A percentile compares a stretch with the other conserved stretches of the same genome.
phyloP scores from a whole-genome alignment of 2,797 vertebrate genomes.

The Platyrinchus mystaceus region DNA sequence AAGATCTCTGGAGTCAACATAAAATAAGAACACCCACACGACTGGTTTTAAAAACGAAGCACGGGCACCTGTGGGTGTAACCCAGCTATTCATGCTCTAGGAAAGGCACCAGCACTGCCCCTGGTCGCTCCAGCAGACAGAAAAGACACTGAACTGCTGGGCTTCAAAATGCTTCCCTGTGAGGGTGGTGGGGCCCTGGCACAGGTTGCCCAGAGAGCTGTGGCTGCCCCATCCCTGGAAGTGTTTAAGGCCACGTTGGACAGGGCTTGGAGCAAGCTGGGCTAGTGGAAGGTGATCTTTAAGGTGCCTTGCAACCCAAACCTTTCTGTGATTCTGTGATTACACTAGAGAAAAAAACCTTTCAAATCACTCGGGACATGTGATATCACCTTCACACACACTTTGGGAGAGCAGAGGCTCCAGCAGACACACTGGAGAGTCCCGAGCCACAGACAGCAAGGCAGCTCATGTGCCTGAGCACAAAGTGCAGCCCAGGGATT shows the following conservation, averaged over 20 bases:
- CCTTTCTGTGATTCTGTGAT: neutral
- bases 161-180: neutral
- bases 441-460: neutral
- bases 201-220: neutral
- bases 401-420: neutral
- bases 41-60: neutral
- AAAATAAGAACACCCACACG: slow-evolving; percentile 5
- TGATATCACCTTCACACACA: neutral
- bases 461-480: neutral
- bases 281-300: neutral
- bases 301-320: neutral
- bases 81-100: neutral
- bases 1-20: slow-evolving; percentile 81
- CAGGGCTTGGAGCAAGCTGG: neutral
- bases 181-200: neutral
- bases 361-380: neutral
- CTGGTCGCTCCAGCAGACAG: neutral
- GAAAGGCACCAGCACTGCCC: neutral
- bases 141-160: neutral
- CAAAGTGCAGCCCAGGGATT: neutral
- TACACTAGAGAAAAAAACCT: neutral
- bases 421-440: neutral
- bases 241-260: neutral
- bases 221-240: neutral
- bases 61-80: neutral